Percentiles rank a stretch among this genome's conserved stretches.
Conservation (phyloP, 1,140 invertebrate species). For the Nixonia krombeini region DNA sequence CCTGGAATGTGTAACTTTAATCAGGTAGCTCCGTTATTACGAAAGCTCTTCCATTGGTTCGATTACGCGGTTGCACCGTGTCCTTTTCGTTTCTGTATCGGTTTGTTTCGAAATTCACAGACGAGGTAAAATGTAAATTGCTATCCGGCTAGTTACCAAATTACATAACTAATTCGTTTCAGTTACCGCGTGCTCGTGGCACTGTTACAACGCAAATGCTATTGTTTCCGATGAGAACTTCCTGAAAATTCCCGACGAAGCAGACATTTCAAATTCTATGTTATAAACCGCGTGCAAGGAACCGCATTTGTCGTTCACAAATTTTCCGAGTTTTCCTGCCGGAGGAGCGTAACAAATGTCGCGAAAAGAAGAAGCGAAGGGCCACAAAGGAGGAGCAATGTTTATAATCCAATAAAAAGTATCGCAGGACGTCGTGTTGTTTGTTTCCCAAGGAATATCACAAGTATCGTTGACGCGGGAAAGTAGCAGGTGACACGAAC, state of each 20-base stretch:
- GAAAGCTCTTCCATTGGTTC: constrained; percentile 28
- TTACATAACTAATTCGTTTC: no score
- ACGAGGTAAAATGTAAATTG: no score
- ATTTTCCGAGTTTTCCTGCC: neutral
- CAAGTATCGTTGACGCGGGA: constrained; percentile 34
- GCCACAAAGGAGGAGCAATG: neutral
- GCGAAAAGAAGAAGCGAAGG: neutral
- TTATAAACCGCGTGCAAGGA: no score
- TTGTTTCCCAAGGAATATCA: constrained; percentile 40
- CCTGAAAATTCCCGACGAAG: no score
- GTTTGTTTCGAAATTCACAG: no score
- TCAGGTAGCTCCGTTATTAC: constrained; percentile 56
- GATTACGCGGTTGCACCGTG: no score
- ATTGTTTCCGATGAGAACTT: no score
- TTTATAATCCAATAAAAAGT: constrained; percentile 42
- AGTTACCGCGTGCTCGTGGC: no score
- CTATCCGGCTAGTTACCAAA: no score
- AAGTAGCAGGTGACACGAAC: constrained; percentile 45
- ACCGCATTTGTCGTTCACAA: constrained; percentile 31
- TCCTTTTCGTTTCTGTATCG: no score
- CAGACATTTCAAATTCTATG: no score
- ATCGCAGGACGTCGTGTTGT: constrained; percentile 20
- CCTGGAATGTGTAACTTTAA: constrained; percentile 57
- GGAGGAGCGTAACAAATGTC: neutral
- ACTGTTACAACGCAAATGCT: no score